Evolutionary conservation across 2,113 vertebrate genomes (phyloP), one percentile per base, ranked within the genome.

Genomic region (Strigops habroptila): DNA sequence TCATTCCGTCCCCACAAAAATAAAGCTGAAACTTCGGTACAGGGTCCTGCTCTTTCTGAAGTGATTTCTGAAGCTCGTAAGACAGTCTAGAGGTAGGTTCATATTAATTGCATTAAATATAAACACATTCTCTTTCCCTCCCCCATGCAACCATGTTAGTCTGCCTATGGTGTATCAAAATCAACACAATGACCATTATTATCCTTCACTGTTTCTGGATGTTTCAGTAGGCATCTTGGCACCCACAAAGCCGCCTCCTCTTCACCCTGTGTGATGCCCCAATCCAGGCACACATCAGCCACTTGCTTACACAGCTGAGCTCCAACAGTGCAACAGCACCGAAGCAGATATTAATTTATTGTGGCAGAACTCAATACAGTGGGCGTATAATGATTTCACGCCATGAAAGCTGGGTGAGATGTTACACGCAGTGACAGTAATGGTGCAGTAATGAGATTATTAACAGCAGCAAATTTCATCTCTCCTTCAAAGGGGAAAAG

Each of bases 261-360:
- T n/a, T 52, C 55, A 18, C 62, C 53, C 27, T 9, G 3, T 28
- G 85, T 75, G 96, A 68, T 69, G 90, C 79, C 57, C 68, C 68
- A 21, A 18, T 14, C 46, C 75, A 23, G 84, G 82, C 87, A 83
- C 77, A 74, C 49, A 31, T 53, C 2, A 9, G 82, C 73, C 12
- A 67, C 76, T 57, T 88, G 91, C 85, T 75, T n/a, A 69, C 90
- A 82, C 46, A 69, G 94, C 16, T 86, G 89, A 97, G 91, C 86
- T 84, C 84, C 16, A 28, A 57, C 59, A 9, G 88, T 27, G 75
- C 80, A 5, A 7, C 2, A 30, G 87, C 35, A 7, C 82, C 31
- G 84, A 65, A 49, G 75, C 82, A 95, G 92, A 93, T 65, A 93
- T 65, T 73, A 62, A 95, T 92, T 57, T 10, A 52, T 60, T 88